A percentile compares a stretch with the other conserved stretches of the same genome.
Evolutionary conservation across 2,888 invertebrate species (phyloP).

Genomic region (Brachylomia viminalis): DNA sequence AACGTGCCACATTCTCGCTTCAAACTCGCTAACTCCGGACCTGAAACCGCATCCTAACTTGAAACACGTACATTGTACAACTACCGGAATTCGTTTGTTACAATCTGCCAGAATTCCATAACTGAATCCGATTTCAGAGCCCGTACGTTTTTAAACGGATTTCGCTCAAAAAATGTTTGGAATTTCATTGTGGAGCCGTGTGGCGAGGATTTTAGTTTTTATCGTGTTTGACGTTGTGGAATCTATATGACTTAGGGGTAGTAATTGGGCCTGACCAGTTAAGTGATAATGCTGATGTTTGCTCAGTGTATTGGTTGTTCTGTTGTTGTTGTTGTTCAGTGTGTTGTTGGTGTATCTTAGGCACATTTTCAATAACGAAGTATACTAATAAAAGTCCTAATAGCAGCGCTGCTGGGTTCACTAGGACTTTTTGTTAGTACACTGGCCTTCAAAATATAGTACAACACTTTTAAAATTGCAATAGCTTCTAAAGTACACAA

Average conservation of each 20-base stretch:
- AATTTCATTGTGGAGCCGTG: conserved; percentile 20
- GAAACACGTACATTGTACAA: conserved; percentile 28
- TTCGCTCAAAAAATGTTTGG: conserved; percentile 39
- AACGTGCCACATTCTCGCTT: conserved; percentile 1
- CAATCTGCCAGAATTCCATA: conserved; percentile 59
- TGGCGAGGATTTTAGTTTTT: conserved; percentile 18
- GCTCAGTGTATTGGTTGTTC: background rate
- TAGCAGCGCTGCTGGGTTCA: no score
- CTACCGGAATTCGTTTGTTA: conserved; percentile 58
- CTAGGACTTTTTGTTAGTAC: no score
- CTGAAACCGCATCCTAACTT: conserved; percentile 30
- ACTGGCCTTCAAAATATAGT: no score
- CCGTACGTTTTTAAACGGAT: conserved; percentile 46
- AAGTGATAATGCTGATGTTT: background rate
- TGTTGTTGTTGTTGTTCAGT: no score
- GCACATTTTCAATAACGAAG: background rate
- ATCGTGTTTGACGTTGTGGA: background rate
- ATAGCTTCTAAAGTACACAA: no score
- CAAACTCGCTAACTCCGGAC: conserved; percentile 41
- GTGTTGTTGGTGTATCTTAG: background rate
- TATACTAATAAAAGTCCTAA: background rate
- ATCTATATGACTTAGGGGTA: background rate
- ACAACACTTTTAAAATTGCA: no score
- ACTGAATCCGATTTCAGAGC: conserved; percentile 53
- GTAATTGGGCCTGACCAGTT: background rate